Evolutionary conservation across 2,113 vertebrate genomes (phyloP), one percentile per base, ranked within the genome.

Genomic region (Gallinago media): DNA sequence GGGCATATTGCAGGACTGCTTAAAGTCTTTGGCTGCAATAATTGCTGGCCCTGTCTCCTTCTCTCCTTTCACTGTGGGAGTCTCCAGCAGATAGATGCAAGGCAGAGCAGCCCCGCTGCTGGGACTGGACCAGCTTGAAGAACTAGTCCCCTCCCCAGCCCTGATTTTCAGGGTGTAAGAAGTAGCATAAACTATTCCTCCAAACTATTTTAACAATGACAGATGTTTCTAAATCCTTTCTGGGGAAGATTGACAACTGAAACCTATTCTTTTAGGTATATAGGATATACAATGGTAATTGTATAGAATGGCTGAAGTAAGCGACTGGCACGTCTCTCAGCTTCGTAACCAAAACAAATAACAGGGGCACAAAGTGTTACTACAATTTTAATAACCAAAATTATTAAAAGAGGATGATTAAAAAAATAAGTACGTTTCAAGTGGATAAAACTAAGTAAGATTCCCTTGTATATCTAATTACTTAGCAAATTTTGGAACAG

Each of bases 61-160:
- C 67, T 90, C n/a, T 65, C 31, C 66, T 86, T 71, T 77, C 67
- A 26, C 88, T 40, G 63, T 66, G 63, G 50, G 72, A 88, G 63
- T 74, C 82, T 91, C 59, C 31, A 58, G 75, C n/a, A 63, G 72
- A 70, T 10, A 54, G 67, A 71, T 74, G 75, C 67, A 55, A 38
- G 20, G 72, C 65, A 94, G 90, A 90, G 59, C 75, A 92, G 82
- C 72, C 61, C 68, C 78, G 66, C 31, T 92, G 50, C 91, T 34
- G 52, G 44, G 82, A 90, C 82, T 88, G 78, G 65, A 92, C 65
- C 44, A 86, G 72, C 79, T 66, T 94, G 75, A 88, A 74, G 75
- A 92, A 91, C 61, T 59, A 77, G 88, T 96, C 68, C 63, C 55
- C 68, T 87, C 49, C 47, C 16, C 59, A 86, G 68, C 61, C 52